A percentile compares a stretch with the other conserved stretches of the same genome.
Conservation (phyloP, 2,797 vertebrate species). For the Hypotaenidia okinawae region DNA sequence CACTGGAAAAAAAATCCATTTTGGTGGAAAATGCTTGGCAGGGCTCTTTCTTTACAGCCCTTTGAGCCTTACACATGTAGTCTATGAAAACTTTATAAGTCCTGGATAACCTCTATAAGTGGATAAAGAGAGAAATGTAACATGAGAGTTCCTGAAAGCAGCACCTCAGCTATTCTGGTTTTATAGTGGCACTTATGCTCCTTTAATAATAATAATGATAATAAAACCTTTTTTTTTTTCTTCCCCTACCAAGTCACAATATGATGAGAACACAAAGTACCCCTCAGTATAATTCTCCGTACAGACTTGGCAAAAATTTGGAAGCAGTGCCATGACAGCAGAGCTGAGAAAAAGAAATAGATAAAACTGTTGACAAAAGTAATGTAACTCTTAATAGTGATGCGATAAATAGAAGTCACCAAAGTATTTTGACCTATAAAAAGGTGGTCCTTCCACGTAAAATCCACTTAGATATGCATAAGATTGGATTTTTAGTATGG, state of each 20-base stretch:
- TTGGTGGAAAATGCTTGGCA: not conserved
- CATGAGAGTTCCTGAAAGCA: not conserved
- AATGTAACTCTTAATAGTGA: not conserved
- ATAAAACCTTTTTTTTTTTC: not conserved
- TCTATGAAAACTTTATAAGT: constrained; percentile 6
- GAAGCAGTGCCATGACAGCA: not conserved
- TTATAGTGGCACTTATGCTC: not conserved
- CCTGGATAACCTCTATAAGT: not conserved
- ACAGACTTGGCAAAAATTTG: constrained; percentile 37
- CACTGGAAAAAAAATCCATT: not conserved
- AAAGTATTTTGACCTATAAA: constrained; percentile 18
- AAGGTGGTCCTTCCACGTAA: not conserved
- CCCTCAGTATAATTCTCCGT: not conserved
- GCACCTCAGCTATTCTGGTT: not conserved
- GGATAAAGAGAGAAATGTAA: not conserved
- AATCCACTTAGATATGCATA: not conserved
- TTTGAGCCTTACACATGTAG: not conserved
- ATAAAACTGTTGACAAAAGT: constrained; percentile 35
- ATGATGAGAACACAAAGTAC: not conserved
- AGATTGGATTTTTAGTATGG: not conserved
- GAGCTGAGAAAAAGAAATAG: constrained; percentile 34
- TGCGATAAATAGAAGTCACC: constrained; percentile 15
- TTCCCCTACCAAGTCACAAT: not conserved
- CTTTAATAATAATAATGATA: not conserved
- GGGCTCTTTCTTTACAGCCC: not conserved